Base-by-base conservation (phyloP, 2,797 vertebrate genomes). In the Poeciliopsis presidionis region DNA sequence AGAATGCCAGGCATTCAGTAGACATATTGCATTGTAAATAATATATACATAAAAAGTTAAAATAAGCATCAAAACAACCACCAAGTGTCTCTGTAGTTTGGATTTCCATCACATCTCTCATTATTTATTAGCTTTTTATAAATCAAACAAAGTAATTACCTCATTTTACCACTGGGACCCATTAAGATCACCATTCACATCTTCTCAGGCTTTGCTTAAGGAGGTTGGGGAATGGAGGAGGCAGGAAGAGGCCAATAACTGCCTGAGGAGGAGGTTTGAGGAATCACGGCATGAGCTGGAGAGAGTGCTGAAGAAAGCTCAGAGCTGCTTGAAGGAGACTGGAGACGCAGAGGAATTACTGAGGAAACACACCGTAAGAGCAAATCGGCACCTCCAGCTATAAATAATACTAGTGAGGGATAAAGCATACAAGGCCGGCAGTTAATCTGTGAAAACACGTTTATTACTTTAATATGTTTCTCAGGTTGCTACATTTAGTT, bases 181-280 rank as follows among this genome's bases (percentile, higher is more conserved):
- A 72, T 88, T 82, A 77, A 43, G 43, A 41, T 75, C 77, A 69
- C 51, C 16, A 0, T 76, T 76, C 49, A 77, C 61, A 28, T 86
- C 76, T 77, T 87, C 73, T n/a, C 92, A 99, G 98, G 96, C 93
- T 85, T 96, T 98, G 96, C 91, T 96, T 74, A 97, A 97, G 92
- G 98, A 97, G 90, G 96, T 97, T 39, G 95, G 93, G 75, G 97
- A 99, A 13, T 99, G 98, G 98, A 97, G 96, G 86, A 97, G 97
- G 89, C 97, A 96, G 12, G 95, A 97, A 81, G 98, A 99, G 92
- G 96, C 96, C 85, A 98, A 98, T 90, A 98, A 95, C 87, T 97
- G 95, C 87, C 93, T 99, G 88, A 97, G 97, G 97, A 98, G 97
- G 93, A 97, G 98, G 86, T 99, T 99, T 90, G 98, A 99, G 85